A percentile compares a stretch with the other conserved stretches of the same genome.
Evolutionary conservation across 1,140 invertebrate species (phyloP).

Genomic region (Drosophila sp.): DNA sequence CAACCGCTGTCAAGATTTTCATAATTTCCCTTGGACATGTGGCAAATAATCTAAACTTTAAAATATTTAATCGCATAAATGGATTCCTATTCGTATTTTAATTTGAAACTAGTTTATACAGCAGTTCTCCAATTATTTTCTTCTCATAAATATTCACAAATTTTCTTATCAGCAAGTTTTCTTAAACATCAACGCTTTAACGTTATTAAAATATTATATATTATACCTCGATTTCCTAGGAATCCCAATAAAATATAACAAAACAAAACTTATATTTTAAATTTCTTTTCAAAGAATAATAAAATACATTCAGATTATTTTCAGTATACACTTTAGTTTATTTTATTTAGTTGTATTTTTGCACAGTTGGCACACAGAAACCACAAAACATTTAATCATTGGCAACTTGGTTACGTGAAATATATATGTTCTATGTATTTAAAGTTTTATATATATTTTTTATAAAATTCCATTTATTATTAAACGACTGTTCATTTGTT

Average conservation of each 20-base stretch:
- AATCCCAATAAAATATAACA: neutral
- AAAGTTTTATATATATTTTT: conserved; percentile 17
- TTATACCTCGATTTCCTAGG: too few relatives aligned
- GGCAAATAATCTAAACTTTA: too few relatives aligned
- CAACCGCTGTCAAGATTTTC: neutral
- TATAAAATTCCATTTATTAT: conserved; percentile 23
- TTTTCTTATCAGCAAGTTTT: too few relatives aligned
- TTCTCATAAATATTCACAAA: too few relatives aligned
- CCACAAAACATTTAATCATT: conserved; percentile 68
- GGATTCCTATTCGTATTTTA: too few relatives aligned
- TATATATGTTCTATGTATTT: conserved; percentile 9
- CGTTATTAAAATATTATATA: too few relatives aligned
- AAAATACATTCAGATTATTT: conserved; percentile 1
- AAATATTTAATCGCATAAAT: too few relatives aligned
- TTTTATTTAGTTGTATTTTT: conserved; percentile 52
- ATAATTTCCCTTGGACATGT: neutral
- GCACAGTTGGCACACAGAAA: conserved; percentile 61
- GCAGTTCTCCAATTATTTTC: too few relatives aligned
- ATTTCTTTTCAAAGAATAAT: too few relatives aligned
- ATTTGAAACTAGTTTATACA: too few relatives aligned
- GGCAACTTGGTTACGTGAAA: conserved; percentile 53
- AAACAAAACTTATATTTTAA: neutral
- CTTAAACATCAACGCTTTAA: too few relatives aligned
- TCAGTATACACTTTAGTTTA: neutral
- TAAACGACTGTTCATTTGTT: conserved; percentile 15